Conservation (phyloP, 2,888 invertebrate species). For the Netelia melanura region DNA sequence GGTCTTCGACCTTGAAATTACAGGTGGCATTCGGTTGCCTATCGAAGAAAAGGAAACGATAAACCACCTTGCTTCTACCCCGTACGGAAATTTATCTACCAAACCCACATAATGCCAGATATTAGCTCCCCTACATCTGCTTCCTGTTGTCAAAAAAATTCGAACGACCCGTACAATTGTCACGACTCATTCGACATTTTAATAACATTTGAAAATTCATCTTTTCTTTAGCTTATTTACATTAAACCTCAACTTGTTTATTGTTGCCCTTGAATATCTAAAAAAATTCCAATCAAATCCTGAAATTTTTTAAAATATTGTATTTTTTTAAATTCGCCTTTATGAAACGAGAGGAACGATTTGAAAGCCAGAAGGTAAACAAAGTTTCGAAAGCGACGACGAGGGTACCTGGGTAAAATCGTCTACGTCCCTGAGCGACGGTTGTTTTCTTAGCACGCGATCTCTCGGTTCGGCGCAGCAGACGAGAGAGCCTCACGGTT, state of each 20-base stretch:
- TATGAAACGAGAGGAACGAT: too few relatives aligned
- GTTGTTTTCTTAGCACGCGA: constrained; percentile 61
- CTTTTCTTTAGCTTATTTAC: too few relatives aligned
- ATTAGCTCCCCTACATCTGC: constrained; percentile 68
- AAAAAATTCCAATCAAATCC: neutral
- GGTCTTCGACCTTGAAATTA: constrained; percentile 52
- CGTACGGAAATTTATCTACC: neutral
- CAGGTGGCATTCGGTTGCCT: constrained; percentile 47
- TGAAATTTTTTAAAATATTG: neutral
- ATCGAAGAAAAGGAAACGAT: constrained; percentile 54
- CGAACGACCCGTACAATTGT: neutral
- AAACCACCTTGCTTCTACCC: constrained; percentile 10
- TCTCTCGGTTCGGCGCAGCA: constrained; percentile 59
- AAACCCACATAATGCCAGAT: neutral
- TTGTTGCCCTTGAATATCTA: neutral
- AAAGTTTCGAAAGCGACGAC: neutral
- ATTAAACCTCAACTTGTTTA: too few relatives aligned
- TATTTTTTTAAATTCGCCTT: constrained; percentile 7
- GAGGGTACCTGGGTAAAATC: constrained; percentile 5
- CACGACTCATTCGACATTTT: too few relatives aligned
- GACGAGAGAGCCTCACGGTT: constrained; percentile 22
- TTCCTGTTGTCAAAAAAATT: constrained; percentile 72
- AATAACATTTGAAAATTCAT: too few relatives aligned
- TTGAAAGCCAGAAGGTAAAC: neutral
- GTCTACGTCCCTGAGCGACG: constrained; percentile 71